Conservation (phyloP, 2,888 invertebrate genomes). For the Danaus chrysippus region DNA sequence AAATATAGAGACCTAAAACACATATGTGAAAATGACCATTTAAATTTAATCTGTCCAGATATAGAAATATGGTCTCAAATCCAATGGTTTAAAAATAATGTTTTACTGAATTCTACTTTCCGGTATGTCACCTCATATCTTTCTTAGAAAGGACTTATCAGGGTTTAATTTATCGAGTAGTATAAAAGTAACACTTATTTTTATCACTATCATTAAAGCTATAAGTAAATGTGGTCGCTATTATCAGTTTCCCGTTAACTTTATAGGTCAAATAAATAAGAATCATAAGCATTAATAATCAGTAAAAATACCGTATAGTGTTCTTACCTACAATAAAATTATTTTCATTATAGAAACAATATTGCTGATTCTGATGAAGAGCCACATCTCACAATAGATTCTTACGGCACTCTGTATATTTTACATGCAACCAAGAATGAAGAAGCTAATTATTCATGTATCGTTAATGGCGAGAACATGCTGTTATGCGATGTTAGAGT, state of each 20-base stretch:
- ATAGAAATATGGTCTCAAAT: slow-evolving; percentile 67
- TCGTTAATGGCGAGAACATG: slow-evolving; percentile 79
- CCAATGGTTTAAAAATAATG: slow-evolving; percentile 76
- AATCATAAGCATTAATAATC: too few relatives aligned
- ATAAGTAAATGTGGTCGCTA: too few relatives aligned
- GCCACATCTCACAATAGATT: slow-evolving; percentile 74
- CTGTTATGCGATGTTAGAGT: slow-evolving; percentile 74
- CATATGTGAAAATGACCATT: slow-evolving; percentile 73
- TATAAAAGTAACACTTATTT: too few relatives aligned
- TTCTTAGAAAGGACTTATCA: not conserved
- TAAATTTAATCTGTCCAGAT: slow-evolving; percentile 78
- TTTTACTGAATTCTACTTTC: slow-evolving; percentile 55
- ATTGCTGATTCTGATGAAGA: slow-evolving; percentile 49
- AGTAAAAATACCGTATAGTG: too few relatives aligned
- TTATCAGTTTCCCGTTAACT: too few relatives aligned
- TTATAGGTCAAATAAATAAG: too few relatives aligned
- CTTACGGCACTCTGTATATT: slow-evolving; percentile 77
- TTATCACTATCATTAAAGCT: too few relatives aligned
- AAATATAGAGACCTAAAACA: slow-evolving; percentile 45
- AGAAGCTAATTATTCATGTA: slow-evolving; percentile 84
- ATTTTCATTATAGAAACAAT: slow-evolving; percentile 32
- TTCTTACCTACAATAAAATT: too few relatives aligned
- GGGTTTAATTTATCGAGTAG: too few relatives aligned
- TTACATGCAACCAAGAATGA: slow-evolving; percentile 80
- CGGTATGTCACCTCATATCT: slow-evolving; percentile 32